Evolutionary conservation across 2,888 invertebrate genomes (phyloP), one percentile per base, ranked within the genome.

Genomic region (Muscina levida): DNA sequence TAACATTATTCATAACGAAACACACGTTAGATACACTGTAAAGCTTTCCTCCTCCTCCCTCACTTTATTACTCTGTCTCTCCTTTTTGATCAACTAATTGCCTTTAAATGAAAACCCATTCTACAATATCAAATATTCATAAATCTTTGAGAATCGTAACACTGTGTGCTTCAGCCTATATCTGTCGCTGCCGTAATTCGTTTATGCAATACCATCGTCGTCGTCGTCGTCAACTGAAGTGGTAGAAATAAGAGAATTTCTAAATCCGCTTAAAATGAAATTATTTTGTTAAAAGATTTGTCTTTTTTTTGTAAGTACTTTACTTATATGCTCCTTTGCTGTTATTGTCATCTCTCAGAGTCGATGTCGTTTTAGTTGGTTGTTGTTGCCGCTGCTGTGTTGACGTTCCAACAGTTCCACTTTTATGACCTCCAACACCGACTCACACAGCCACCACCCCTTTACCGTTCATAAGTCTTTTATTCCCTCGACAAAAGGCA

Each of bases 241-340:
- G 70, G 71, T 84, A 79, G 31, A 59, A 77, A 80, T 74, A 78
- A 74, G 71, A 71, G 53, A 71, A 79, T 77, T 75, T 77, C 53
- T 75, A 87, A 88, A 88, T 85, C 88, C 85, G 87, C 88, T 88
- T 88, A 88, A 86, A 87, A 87, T 85, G 80, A 88, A 88, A 88
- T 88, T 87, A 86, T 88, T 88, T 87, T 82, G 82, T 79, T 84
- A 83, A 82, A 78, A 80, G 82, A 83, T 83, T 83, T 83, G 72
- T 77, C 72, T 72, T 62, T 77, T 68, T 48, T n/a, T n/a, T n/a
- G n/a, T n/a, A n/a, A 31, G n/a, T 67, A n/a, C n/a, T 79, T 77
- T 76, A 26, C 48, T 53, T 31, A 8, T n/a, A 31, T 15, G 17
- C 46, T n/a, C 10, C 13, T 19, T 17, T 39, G 22, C 22, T 53